Evolutionary conservation across 2,797 vertebrate genomes (phyloP).

Genomic region (Pseudochaenichthys georgianus): DNA sequence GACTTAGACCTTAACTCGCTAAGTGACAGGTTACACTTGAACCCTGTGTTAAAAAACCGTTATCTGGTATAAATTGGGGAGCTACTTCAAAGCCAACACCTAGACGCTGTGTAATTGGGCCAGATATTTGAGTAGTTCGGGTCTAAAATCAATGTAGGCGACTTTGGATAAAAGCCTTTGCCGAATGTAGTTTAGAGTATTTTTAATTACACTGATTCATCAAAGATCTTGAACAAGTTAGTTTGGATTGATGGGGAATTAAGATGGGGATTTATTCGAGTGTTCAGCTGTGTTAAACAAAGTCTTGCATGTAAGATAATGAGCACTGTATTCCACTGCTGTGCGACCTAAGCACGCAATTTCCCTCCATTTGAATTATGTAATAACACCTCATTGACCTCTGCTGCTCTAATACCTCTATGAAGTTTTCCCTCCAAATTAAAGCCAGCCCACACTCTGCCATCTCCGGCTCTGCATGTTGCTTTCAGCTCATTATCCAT

Average conservation of each 20-base stretch:
- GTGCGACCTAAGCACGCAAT: constrained; percentile 14
- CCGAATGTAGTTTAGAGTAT: neutral
- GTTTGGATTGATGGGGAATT: neutral
- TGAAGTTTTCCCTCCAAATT: constrained; percentile 56
- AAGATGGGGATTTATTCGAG: neutral
- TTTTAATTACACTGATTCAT: neutral
- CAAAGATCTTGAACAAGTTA: neutral
- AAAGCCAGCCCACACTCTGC: constrained; percentile 25
- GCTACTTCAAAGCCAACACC: constrained; percentile 27
- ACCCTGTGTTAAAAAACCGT: neutral
- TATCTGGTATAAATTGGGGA: constrained; percentile 11
- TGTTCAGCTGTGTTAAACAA: constrained; percentile 4
- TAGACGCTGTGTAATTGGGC: neutral
- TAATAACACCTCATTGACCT: constrained; percentile 60
- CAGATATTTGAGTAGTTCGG: neutral
- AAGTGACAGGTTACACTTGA: neutral
- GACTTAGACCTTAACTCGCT: constrained; percentile 27
- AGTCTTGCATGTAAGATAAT: constrained; percentile 24
- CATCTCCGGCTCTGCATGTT: constrained; percentile 40
- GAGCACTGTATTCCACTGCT: constrained; percentile 23
- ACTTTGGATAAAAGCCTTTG: neutral
- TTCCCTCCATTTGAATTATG: constrained; percentile 44
- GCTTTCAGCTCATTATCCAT: constrained; percentile 56
- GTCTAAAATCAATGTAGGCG: neutral
- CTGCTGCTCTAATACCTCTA: constrained; percentile 52